phyloP scores from a whole-genome alignment of 2,888 invertebrate genomes.

The Lithosia quadra region DNA sequence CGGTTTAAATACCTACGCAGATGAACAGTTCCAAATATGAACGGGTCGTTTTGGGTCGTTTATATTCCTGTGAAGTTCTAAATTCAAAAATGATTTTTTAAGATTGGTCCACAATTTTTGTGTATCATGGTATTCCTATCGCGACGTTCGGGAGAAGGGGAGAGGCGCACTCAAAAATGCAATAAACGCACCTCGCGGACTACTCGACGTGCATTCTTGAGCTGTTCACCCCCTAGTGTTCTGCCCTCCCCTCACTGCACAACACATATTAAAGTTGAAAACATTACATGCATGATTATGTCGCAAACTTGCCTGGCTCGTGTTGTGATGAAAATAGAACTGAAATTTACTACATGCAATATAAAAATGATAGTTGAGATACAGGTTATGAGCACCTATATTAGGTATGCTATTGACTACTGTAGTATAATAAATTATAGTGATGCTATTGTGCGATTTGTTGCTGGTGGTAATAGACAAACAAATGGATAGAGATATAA shows the following conservation, averaged over 20 bases:
- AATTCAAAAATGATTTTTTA: background rate
- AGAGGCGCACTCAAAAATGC: conserved; percentile 66
- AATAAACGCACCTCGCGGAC: conserved; percentile 66
- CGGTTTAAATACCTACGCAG: background rate
- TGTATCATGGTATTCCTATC: conserved; percentile 26
- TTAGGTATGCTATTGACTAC: no score
- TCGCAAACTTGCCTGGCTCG: conserved; percentile 3
- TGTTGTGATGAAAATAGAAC: background rate
- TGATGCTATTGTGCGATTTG: no score
- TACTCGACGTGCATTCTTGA: conserved; percentile 52
- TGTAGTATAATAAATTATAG: no score
- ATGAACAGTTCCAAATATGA: background rate
- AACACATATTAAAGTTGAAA: conserved; percentile 48
- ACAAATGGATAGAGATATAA: no score
- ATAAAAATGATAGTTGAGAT: no score
- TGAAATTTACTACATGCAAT: background rate
- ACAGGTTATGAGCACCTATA: no score
- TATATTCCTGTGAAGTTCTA: no score
- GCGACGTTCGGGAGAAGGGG: conserved; percentile 9
- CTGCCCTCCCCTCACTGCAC: conserved; percentile 10
- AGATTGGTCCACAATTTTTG: background rate
- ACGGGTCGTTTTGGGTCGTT: no score
- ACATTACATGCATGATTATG: conserved; percentile 43
- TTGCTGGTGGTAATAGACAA: no score
- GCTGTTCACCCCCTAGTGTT: conserved; percentile 21